Conservation (phyloP, 2,113 vertebrate genomes). For the Oreocharis arfaki region DNA sequence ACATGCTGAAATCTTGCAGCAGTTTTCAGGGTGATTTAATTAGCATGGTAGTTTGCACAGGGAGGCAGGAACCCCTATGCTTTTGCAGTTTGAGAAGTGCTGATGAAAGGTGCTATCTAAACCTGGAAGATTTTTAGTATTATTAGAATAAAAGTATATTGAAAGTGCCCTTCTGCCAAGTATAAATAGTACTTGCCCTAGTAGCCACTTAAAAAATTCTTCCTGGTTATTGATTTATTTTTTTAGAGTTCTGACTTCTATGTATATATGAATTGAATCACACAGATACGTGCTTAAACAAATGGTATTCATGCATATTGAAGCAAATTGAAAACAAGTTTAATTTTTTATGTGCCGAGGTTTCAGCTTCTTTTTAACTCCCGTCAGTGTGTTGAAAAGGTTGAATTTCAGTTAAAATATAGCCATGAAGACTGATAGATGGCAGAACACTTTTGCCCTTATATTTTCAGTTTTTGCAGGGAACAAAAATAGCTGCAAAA, state of each 20-base stretch:
- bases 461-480: not conserved
- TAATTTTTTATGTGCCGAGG: not conserved
- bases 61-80: not conserved
- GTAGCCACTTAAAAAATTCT: not conserved
- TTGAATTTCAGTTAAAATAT: not conserved
- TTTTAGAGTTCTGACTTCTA: not conserved
- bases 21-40: not conserved
- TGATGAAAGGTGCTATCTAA: constrained; percentile 55
- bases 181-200: not conserved
- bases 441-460: not conserved
- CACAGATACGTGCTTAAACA: not conserved
- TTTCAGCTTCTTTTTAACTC: not conserved
- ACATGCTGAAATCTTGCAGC: not conserved
- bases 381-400: not conserved
- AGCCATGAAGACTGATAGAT: not conserved
- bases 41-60: not conserved
- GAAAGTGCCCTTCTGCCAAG: constrained; percentile 37
- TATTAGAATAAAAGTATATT: not conserved
- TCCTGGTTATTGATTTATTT: not conserved
- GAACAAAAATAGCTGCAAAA: not conserved
- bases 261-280: not conserved
- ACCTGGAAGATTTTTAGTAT: not conserved
- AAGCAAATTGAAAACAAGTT: constrained; percentile 3
- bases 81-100: constrained; percentile 52
- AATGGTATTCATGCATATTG: not conserved